phyloP scores from a whole-genome alignment of 1,140 invertebrate genomes.

The Drosophila lini region DNA sequence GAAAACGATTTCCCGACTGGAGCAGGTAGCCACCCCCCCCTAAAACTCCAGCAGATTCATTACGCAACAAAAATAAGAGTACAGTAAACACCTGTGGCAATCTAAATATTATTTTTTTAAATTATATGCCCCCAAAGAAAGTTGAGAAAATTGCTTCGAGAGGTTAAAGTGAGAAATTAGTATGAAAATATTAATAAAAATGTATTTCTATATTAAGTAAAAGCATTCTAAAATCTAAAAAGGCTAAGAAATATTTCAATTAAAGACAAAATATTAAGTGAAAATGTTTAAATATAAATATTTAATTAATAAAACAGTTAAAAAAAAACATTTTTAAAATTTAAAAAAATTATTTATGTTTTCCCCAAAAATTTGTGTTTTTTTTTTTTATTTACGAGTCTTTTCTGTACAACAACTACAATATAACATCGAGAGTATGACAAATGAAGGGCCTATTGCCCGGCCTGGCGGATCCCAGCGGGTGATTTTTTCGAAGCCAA shows the following conservation, averaged over 20 bases:
- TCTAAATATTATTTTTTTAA: not conserved
- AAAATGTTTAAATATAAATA: not conserved
- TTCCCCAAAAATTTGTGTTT: not conserved
- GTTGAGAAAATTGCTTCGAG: not conserved
- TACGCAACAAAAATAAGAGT: constrained; percentile 51
- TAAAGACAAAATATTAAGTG: too few relatives aligned
- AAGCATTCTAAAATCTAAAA: not conserved
- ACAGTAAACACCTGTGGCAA: not conserved
- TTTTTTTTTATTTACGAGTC: not conserved
- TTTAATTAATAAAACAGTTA: not conserved
- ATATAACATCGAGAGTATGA: constrained; percentile 43
- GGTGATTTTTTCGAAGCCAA: constrained; percentile 61
- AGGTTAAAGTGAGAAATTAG: not conserved
- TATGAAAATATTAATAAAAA: not conserved
- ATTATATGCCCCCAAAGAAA: not conserved
- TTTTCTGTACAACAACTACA: not conserved
- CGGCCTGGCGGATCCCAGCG: constrained; percentile 45
- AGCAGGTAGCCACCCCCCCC: not conserved
- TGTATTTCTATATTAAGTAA: not conserved
- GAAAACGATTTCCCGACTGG: constrained; percentile 15
- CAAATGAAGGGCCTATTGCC: constrained; percentile 56
- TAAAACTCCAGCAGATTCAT: constrained; percentile 56
- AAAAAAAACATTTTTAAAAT: too few relatives aligned
- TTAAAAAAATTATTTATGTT: too few relatives aligned
- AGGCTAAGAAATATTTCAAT: not conserved